phyloP scores from a whole-genome alignment of 2,797 vertebrate species.

The Bradypodion ventrale region DNA sequence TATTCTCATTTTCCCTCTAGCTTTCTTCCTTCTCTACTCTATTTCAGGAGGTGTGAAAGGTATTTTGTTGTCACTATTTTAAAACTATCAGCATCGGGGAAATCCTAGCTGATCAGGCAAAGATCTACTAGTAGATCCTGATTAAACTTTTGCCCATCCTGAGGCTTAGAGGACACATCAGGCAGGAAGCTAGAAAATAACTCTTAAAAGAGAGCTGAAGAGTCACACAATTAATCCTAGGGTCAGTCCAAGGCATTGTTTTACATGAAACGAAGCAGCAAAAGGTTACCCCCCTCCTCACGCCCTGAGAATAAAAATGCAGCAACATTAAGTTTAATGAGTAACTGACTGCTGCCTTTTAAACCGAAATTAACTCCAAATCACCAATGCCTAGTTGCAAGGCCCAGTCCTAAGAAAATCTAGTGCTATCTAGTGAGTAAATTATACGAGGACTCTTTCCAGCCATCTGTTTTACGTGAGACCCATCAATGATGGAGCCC shows the following conservation, averaged over 20 bases:
- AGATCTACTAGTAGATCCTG: background rate
- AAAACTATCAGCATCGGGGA: background rate
- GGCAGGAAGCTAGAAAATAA: background rate
- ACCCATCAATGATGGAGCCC: background rate
- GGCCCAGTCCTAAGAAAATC: background rate
- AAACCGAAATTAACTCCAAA: background rate
- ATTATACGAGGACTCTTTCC: background rate
- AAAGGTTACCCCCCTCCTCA: background rate
- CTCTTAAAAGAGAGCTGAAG: background rate
- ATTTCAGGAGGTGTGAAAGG: background rate
- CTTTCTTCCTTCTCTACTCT: background rate
- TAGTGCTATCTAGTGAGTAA: background rate
- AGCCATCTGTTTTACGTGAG: accelerated
- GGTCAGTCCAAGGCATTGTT: background rate
- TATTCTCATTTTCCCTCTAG: background rate
- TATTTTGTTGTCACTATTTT: background rate
- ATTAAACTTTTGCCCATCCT: background rate
- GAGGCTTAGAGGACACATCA: background rate
- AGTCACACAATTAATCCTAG: background rate
- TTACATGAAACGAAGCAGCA: background rate
- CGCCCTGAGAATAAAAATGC: background rate
- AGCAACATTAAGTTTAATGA: background rate
- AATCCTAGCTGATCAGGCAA: background rate
- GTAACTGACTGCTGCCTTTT: background rate
- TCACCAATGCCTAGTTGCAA: background rate